Evolutionary conservation across 2,113 vertebrate genomes (phyloP).

Genomic region (Piaya cayana): DNA sequence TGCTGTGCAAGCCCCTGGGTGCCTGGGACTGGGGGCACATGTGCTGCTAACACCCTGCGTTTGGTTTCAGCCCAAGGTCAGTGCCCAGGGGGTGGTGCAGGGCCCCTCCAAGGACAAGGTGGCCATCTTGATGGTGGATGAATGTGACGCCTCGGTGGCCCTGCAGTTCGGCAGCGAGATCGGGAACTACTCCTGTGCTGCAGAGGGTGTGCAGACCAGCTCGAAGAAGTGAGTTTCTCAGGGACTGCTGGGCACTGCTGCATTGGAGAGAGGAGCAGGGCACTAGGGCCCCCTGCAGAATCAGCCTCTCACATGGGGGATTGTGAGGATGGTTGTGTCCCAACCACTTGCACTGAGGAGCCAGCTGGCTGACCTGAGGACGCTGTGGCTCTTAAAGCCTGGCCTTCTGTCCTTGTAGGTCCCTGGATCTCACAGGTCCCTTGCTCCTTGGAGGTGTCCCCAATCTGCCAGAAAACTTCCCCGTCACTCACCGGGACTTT

Average conservation of each 20-base stretch:
- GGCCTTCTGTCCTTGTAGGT: conserved; percentile 74
- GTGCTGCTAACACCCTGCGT: neutral
- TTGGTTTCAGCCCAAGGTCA: conserved; percentile 86
- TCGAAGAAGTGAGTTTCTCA: conserved; percentile 90
- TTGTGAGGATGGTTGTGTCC: neutral
- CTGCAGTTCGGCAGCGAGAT: conserved; percentile 90
- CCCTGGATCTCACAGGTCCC: conserved; percentile 95
- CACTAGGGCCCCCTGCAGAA: neutral
- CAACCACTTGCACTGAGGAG: neutral
- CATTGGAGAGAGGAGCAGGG: neutral
- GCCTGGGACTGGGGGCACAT: neutral
- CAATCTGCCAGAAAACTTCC: conserved; percentile 95
- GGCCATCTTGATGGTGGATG: conserved; percentile 91
- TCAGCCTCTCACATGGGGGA: neutral
- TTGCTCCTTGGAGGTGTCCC: conserved; percentile 96
- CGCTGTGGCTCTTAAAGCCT: neutral
- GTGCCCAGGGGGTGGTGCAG: conserved; percentile 86
- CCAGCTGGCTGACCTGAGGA: neutral
- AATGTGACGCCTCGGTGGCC: conserved; percentile 90
- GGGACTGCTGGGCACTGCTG: neutral
- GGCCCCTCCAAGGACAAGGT: conserved; percentile 98
- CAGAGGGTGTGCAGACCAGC: conserved; percentile 94
- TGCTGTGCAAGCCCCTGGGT: neutral
- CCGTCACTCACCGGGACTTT: conserved; percentile 90
- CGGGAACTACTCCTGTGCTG: conserved; percentile 94